Base-by-base conservation (phyloP, 2,888 invertebrate genomes). In the Cantharis rustica region DNA sequence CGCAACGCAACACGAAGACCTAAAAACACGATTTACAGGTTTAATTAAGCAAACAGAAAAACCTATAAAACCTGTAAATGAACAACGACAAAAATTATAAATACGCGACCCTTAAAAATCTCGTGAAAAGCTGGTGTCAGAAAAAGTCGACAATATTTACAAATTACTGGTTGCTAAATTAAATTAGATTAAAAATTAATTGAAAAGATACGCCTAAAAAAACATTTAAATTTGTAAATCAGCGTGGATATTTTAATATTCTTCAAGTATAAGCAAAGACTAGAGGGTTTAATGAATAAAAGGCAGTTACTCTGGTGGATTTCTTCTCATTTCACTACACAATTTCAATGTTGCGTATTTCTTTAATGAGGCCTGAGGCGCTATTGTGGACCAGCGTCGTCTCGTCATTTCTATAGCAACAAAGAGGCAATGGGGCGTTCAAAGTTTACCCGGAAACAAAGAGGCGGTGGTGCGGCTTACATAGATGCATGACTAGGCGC, bases 401-500 rank as follows among this genome's bases (percentile, higher is more conserved):
- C 74, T 71, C 76, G 75, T 73, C 76, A 75, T 79, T 82, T 78
- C 80, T 78, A 78, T 75, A 78, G 80, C 79, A 81, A 82, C 81
- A 82, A 81, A 82, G 76, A 80, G 80, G 82, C 82, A 83, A 82
- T 83, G 83, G 84, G 79, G 83, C 82, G 83, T 82, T 81, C 78
- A 82, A 80, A 83, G 83, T 82, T 83, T 84, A 83, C 82, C 79
- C 79, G 81, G 84, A 82, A 82, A 82, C 83, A 83, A 82, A 82
- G 82, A 82, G 79, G 75, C 80, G 81, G 79, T 80, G 82, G 81
- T 81, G 81, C 81, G 79, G 76, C 77, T 75, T 79, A 83, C 82
- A 80, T 82, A 83, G 82, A 84, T 83, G 84, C 83, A 82, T 83
- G 83, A 83, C 83, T 83, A 83, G 79, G 81, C 84, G 79, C 83